A percentile compares a stretch with the other conserved stretches of the same genome.
phyloP scores from a whole-genome alignment of 2,888 invertebrate genomes.

The Sinopyrophorus schimmeli region DNA sequence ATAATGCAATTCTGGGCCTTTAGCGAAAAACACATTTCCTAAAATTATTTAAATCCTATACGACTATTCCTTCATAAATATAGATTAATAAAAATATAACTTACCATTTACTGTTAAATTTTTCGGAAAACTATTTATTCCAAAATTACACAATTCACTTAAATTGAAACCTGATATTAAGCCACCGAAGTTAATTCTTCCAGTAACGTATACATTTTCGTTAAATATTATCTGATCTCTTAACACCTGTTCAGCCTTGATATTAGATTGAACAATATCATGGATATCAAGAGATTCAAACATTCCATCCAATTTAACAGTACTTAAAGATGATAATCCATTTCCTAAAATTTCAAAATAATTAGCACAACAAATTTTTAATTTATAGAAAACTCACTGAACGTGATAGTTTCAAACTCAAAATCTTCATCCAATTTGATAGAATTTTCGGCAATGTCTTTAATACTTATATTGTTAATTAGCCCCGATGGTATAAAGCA shows the following conservation, averaged over 20 bases:
- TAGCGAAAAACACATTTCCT: slow-evolving; percentile 55
- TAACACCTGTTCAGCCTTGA: slow-evolving; percentile 38
- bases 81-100: slow-evolving; percentile 4
- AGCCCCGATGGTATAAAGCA: slow-evolving; percentile 47
- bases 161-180: slow-evolving; percentile 48
- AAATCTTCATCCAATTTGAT: slow-evolving; percentile 52
- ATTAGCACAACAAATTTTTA: no score
- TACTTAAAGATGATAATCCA: slow-evolving; percentile 16
- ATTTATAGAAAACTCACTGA: no score
- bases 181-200: slow-evolving; percentile 45
- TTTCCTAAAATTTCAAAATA: slow-evolving; percentile 15
- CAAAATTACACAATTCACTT: slow-evolving; percentile 46
- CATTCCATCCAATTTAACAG: slow-evolving; percentile 44
- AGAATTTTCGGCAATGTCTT: slow-evolving; percentile 47
- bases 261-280: slow-evolving; percentile 50
- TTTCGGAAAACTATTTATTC: no score
- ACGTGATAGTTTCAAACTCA: slow-evolving; percentile 51
- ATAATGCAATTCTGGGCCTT: slow-evolving; percentile 52
- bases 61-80: not conserved
- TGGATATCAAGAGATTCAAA: slow-evolving; percentile 54
- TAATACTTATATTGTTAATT: slow-evolving; percentile 52
- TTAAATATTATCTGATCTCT: slow-evolving; percentile 44
- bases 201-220: slow-evolving; percentile 42
- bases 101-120: not conserved
- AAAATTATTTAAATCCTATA: slow-evolving; percentile 37